Conservation (phyloP, 2,888 invertebrate species). For the Limnephilus marmoratus region DNA sequence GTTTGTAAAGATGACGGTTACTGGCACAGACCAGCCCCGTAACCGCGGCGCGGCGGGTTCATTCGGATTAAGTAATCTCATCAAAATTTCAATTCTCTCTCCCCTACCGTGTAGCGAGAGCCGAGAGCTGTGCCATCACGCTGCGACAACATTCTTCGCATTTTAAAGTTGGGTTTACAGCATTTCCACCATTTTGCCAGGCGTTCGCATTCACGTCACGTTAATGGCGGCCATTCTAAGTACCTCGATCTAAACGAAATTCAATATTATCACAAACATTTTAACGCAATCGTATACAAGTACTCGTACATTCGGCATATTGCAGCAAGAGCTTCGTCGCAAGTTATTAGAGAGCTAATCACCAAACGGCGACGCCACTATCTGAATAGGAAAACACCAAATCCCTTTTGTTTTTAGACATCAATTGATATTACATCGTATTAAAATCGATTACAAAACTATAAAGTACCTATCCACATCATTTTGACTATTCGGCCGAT, state of each 20-base stretch:
- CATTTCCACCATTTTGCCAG: conserved; percentile 3
- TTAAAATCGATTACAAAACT: too few species aligned
- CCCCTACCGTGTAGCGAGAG: neutral
- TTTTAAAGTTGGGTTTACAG: conserved; percentile 21
- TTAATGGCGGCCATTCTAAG: conserved; percentile 17
- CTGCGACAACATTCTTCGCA: conserved; percentile 29
- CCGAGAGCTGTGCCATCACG: neutral
- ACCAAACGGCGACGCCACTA: neutral
- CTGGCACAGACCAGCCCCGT: neutral
- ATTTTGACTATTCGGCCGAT: too few species aligned
- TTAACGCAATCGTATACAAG: neutral
- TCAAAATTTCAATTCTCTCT: conserved; percentile 46
- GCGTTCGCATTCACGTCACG: conserved; percentile 22
- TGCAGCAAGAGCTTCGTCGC: neutral
- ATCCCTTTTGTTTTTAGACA: neutral
- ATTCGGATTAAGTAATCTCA: conserved; percentile 36
- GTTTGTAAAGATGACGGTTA: neutral
- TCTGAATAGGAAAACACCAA: neutral
- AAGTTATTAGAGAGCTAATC: neutral
- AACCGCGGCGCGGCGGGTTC: neutral
- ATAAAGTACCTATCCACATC: too few species aligned
- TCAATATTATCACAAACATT: neutral
- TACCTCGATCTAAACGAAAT: neutral
- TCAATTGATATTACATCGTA: too few species aligned
- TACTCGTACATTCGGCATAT: neutral